Percentiles rank a stretch among this genome's conserved stretches.
phyloP scores from a whole-genome alignment of 2,888 invertebrate genomes.

The Trissolcus brochymenae region DNA sequence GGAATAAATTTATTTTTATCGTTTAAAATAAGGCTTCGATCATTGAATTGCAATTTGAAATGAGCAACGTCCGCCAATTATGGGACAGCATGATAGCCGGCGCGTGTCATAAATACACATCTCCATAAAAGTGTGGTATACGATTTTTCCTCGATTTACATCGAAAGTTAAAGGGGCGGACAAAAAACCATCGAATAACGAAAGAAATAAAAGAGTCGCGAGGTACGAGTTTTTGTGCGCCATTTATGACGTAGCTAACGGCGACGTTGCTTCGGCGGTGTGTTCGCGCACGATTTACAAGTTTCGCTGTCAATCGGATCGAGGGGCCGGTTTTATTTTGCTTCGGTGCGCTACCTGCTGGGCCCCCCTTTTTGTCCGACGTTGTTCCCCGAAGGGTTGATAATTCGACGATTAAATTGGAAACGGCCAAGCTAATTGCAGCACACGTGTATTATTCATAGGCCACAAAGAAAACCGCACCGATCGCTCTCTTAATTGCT shows the following conservation, averaged over 20 bases:
- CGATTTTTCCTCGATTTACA: conserved; percentile 45
- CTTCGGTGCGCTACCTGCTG: conserved; percentile 55
- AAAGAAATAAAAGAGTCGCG: conserved; percentile 44
- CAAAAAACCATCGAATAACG: conserved; percentile 19
- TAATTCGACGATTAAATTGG: conserved; percentile 76
- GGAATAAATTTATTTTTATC: neutral
- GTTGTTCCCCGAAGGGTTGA: conserved; percentile 74
- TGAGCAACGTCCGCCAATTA: conserved; percentile 47
- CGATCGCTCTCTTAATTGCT: conserved; percentile 27
- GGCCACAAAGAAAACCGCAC: conserved; percentile 9
- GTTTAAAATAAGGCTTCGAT: neutral
- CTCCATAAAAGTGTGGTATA: conserved; percentile 37
- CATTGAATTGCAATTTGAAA: conserved; percentile 45
- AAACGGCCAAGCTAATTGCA: conserved; percentile 74
- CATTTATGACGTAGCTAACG: conserved; percentile 49
- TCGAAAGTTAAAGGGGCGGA: conserved; percentile 13
- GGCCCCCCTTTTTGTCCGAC: conserved; percentile 61
- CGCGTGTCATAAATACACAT: conserved; percentile 50
- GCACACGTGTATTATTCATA: conserved; percentile 74
- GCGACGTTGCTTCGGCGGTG: conserved; percentile 37
- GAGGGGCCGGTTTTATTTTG: conserved; percentile 41
- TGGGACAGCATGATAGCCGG: conserved; percentile 44
- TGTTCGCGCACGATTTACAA: conserved; percentile 51
- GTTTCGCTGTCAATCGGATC: conserved; percentile 47
- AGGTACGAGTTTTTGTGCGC: conserved; percentile 36